A percentile compares a stretch with the other conserved stretches of the same genome.
phyloP scores from a whole-genome alignment of 1,140 invertebrate species.

The Mamestra configurata region DNA sequence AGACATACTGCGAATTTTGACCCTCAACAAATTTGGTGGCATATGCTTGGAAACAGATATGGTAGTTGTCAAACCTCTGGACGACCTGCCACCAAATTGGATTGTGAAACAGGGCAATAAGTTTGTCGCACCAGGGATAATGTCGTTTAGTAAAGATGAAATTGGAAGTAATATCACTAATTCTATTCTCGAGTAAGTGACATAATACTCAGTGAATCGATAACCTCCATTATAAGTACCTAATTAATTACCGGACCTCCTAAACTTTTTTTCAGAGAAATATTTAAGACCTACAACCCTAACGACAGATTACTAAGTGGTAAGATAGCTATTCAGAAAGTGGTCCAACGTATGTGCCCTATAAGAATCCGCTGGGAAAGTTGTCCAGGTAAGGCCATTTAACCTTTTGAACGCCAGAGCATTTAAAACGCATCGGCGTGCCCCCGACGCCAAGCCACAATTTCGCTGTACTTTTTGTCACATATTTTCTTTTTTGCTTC shows the following conservation, averaged over 20 bases:
- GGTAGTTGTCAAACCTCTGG: conserved; percentile 90
- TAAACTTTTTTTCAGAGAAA: conserved; percentile 54
- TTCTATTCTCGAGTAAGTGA: conserved; percentile 86
- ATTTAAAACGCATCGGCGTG: too few relatives aligned
- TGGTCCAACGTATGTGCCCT: not conserved
- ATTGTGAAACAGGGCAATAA: conserved; percentile 90
- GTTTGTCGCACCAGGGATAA: conserved; percentile 90
- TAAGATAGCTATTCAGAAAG: not conserved
- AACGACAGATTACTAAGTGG: conserved; percentile 56
- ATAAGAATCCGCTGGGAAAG: not conserved
- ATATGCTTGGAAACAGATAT: conserved; percentile 94
- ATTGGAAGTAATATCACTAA: conserved; percentile 89
- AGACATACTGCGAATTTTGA: conserved; percentile 92
- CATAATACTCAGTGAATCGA: not conserved
- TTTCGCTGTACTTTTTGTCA: too few relatives aligned
- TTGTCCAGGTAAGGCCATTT: not conserved
- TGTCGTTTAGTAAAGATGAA: conserved; percentile 89
- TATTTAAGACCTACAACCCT: conserved; percentile 60
- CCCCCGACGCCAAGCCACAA: too few relatives aligned
- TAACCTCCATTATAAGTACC: not conserved
- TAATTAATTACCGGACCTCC: too few relatives aligned
- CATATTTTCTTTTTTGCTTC: too few relatives aligned
- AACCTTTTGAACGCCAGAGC: too few relatives aligned
- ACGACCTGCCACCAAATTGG: conserved; percentile 89
- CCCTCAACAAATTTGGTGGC: conserved; percentile 93